phyloP scores from a whole-genome alignment of 1,140 invertebrate genomes.

The Mya arenaria region DNA sequence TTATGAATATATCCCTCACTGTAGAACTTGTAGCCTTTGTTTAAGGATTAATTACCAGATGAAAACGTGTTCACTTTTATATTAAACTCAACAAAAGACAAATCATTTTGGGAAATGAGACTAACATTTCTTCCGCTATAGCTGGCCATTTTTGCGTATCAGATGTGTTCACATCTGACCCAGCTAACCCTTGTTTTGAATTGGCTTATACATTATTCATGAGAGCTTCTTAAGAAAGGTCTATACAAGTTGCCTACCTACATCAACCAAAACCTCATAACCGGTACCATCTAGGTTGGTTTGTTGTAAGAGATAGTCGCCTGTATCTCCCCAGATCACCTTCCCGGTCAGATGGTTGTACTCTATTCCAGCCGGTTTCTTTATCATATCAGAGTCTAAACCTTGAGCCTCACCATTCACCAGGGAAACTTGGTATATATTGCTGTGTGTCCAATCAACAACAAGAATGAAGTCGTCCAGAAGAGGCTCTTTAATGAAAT shows the following conservation, averaged over 20 bases:
- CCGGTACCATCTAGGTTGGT: neutral
- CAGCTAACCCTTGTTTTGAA: no score
- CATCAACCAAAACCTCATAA: neutral
- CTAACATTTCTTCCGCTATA: no score
- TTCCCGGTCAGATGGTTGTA: neutral
- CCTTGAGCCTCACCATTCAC: constrained; percentile 2
- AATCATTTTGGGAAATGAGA: no score
- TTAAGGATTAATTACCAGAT: no score
- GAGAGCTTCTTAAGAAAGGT: no score
- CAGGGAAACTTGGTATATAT: constrained; percentile 26
- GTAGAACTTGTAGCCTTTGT: no score
- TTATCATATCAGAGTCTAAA: neutral
- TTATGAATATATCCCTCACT: no score
- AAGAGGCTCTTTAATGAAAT: neutral
- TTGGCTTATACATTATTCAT: no score
- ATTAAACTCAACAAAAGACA: no score
- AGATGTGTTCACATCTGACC: no score
- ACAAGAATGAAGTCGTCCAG: constrained; percentile 12
- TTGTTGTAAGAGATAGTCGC: neutral
- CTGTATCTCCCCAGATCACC: constrained; percentile 10
- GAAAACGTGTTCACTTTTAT: no score
- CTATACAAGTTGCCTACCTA: neutral
- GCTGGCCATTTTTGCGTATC: no score
- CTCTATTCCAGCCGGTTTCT: neutral
- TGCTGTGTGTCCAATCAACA: constrained; percentile 31